Percentiles rank a stretch among this genome's conserved stretches.
phyloP scores from a whole-genome alignment of 2,797 vertebrate genomes.

The Vespertilio murinus region DNA sequence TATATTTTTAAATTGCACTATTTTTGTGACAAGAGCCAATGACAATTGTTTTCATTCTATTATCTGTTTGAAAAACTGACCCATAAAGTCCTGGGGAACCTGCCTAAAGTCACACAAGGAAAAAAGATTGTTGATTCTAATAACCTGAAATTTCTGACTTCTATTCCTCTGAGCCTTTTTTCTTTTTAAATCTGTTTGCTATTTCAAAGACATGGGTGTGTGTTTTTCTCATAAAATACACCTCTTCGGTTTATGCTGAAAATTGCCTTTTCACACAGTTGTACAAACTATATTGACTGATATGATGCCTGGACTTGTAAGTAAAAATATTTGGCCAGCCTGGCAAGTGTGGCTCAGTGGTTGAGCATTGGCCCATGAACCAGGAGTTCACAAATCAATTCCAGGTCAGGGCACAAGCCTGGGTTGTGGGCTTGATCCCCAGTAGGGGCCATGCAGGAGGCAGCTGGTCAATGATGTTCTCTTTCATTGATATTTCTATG shows the following conservation, averaged over 20 bases:
- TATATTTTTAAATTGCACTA: background rate
- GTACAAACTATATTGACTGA: background rate
- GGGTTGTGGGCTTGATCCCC: no score
- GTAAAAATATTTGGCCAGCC: background rate
- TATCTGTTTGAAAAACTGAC: background rate
- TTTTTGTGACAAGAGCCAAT: background rate
- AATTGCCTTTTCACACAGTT: background rate
- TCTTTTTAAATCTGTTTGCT: background rate
- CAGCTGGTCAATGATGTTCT: no score
- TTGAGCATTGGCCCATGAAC: no score
- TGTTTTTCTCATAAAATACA: background rate
- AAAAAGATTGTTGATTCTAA: background rate
- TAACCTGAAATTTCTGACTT: background rate
- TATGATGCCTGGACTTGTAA: background rate
- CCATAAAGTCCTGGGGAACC: background rate
- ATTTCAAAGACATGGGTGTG: background rate
- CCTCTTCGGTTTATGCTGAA: background rate
- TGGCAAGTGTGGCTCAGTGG: no score
- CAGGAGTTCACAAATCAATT: no score
- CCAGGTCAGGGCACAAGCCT: no score
- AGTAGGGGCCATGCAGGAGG: no score
- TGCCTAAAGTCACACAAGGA: background rate
- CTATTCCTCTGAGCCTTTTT: background rate
- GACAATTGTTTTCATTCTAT: background rate
- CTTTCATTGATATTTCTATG: no score